These are phyloP conservation scores for Periophthalmodon schlosseri DNA, from an alignment of 2,113 vertebrate species.

Conservation along the genomic window DNA sequence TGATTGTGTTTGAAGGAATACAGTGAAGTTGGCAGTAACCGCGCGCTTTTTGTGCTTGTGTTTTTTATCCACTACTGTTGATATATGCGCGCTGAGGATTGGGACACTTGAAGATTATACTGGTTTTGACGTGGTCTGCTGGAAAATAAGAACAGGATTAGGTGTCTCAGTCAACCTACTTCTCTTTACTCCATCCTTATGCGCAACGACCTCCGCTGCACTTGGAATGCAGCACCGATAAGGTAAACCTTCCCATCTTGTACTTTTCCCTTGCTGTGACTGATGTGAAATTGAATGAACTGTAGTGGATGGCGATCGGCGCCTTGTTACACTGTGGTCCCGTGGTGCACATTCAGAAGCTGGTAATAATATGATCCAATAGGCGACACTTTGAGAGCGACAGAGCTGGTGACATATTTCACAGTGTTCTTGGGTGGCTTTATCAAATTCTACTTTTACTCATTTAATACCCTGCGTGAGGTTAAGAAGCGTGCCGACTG, in stretches of 20 bases:
- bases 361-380: not conserved
- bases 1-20: constrained; percentile 5
- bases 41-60: constrained; percentile 2
- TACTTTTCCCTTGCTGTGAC: not conserved
- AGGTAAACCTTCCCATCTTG: constrained; percentile 51
- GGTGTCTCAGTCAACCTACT: constrained; percentile 52
- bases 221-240: constrained; percentile 55
- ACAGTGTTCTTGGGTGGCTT: not conserved
- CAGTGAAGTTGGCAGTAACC: constrained; percentile 54
- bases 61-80: constrained; percentile 40
- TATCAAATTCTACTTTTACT: constrained; percentile 10
- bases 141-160: constrained; percentile 72
- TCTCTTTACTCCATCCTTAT: constrained; percentile 56
- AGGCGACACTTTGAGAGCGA: constrained; percentile 1
- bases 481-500: not conserved
- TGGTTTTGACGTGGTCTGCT: constrained; percentile 60
- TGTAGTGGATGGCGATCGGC: not conserved
- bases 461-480: constrained; percentile 11
- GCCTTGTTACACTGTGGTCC: constrained; percentile 33
- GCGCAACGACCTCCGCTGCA: constrained; percentile 67
- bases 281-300: constrained; percentile 24
- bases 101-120: constrained; percentile 66
- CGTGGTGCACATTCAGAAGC: not conserved
- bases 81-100: constrained; percentile 15
- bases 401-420: not conserved